Conservation (phyloP, 2,797 vertebrate species). For the Dicrostonyx torquatus region DNA sequence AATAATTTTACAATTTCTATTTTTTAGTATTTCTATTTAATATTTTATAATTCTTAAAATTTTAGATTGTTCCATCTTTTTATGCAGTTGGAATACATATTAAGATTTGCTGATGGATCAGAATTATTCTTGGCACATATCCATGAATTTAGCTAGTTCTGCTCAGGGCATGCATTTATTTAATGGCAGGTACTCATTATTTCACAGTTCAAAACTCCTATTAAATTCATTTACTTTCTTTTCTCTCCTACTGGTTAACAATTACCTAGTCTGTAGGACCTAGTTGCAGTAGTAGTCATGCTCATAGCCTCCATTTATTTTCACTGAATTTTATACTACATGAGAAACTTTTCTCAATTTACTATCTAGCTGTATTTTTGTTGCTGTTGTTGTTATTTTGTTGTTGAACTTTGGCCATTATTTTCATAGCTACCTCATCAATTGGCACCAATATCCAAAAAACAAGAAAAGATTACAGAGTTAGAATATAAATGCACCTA, state of each 20-base stretch:
- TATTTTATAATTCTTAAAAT: neutral
- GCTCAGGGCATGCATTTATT: neutral
- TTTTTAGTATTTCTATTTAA: neutral
- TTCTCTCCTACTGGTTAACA: neutral
- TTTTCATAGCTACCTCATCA: neutral
- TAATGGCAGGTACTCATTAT: neutral
- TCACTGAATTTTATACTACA: constrained; percentile 12
- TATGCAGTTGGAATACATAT: neutral
- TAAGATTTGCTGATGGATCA: neutral
- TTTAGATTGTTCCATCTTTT: neutral
- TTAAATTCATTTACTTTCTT: neutral
- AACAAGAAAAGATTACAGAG: neutral
- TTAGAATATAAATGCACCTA: neutral
- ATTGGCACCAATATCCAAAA: neutral
- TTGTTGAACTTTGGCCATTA: neutral
- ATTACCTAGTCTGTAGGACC: neutral
- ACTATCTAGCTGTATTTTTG: neutral
- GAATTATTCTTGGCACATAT: neutral
- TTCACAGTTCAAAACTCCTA: neutral
- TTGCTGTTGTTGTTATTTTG: neutral
- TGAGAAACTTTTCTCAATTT: neutral
- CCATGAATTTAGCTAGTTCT: neutral
- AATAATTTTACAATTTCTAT: neutral
- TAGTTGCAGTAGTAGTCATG: neutral
- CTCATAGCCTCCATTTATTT: neutral